These are phyloP conservation scores for Harpegnathos saltator DNA, from an alignment of 1,140 invertebrate species.

Conservation along the genomic window DNA sequence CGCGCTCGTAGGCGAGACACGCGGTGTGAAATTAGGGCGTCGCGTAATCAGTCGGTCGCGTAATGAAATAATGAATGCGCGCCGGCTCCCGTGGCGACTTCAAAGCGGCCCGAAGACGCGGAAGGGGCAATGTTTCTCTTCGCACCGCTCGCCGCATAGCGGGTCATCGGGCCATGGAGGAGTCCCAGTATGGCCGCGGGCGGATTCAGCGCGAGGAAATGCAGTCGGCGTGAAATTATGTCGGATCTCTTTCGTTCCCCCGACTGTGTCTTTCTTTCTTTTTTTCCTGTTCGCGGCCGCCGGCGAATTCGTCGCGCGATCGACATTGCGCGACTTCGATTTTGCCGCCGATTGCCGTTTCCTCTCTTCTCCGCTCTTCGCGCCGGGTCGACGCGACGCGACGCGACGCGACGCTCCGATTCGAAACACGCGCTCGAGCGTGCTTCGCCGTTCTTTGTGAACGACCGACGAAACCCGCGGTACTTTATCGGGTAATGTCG, in stretches of 20 bases:
- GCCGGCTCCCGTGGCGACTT: conserved; percentile 19
- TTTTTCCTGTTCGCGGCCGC: no score
- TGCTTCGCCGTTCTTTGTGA: conserved; percentile 12
- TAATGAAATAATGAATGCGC: conserved; percentile 54
- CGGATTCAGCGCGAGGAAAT: conserved; percentile 80
- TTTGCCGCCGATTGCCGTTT: neutral
- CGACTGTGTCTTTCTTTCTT: no score
- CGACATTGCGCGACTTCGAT: neutral
- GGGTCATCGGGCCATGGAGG: conserved; percentile 69
- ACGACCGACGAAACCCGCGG: no score
- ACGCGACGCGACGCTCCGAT: neutral
- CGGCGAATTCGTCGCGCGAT: conserved; percentile 35
- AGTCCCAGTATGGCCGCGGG: conserved; percentile 68
- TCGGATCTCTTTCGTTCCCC: conserved; percentile 58
- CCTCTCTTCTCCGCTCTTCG: neutral
- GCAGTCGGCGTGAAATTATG: conserved; percentile 78
- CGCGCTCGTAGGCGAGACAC: conserved; percentile 1
- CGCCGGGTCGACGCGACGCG: no score
- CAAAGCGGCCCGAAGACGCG: conserved; percentile 37
- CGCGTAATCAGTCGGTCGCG: conserved; percentile 18
- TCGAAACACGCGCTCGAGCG: conserved; percentile 3
- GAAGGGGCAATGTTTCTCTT: conserved; percentile 63
- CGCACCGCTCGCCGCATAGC: conserved; percentile 51
- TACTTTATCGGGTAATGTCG: no score
- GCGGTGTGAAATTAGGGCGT: conserved; percentile 24